Base-by-base conservation (phyloP, 2,888 invertebrate species). In the Orthonevra nobilis region DNA sequence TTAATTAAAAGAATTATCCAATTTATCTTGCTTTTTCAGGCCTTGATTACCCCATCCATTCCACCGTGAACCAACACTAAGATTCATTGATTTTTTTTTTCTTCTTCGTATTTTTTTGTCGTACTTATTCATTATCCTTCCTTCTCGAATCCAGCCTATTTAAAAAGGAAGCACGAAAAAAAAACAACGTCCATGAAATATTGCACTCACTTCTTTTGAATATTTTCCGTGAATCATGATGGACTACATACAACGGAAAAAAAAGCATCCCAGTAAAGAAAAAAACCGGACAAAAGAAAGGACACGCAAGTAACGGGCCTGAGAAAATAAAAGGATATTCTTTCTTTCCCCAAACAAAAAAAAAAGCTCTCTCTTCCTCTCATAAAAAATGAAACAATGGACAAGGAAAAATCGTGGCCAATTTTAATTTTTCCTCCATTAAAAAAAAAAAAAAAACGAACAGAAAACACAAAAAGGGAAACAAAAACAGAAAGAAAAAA, bases 351-450 rank as follows among this genome's bases (percentile, higher is more conserved):
- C 52, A 72, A 38, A 15, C 50, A 77, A 17, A 52, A 34, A 26
- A 32, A 52, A 40, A 58, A n/a, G 58, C 40, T 50, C 42, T 50
- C 52, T 46, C 42, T 48, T 64, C 40, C 56, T 46, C 40, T 10
- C 17, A 46, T 56, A 81, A 79, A 79, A 85, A 86, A 85, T 84
- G 83, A 87, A 87, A 87, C 86, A 87, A 86, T 86, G 85, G 83
- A 83, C 82, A 81, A 75, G 72, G 50, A 83, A 86, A 86, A 87
- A 87, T 87, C 86, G 85, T 85, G 85, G 86, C 86, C 86, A 87
- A 87, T 87, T 86, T 87, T 85, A 87, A 86, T 86, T 86, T 87
- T 86, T 84, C 83, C 84, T 82, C 79, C 79, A 79, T 79, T 79
- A 79, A 79, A 77, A 72, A 23, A 64, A 44, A 56, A 79, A 56